These are phyloP conservation scores for Rhinatrema bivittatum DNA, from an alignment of 2,797 vertebrate genomes.

Conservation along the genomic window DNA sequence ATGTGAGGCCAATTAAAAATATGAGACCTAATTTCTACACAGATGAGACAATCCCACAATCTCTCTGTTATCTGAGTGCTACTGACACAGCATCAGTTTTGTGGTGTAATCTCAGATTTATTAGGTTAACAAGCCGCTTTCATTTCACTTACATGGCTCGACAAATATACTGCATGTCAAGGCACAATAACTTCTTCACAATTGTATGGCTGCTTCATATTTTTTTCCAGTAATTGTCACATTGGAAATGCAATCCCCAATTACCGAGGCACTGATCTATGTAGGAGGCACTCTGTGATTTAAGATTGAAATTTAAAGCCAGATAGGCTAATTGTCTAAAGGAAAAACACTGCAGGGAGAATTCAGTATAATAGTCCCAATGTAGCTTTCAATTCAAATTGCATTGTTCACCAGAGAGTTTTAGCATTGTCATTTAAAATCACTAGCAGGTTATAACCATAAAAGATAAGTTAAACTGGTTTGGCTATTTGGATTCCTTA, in stretches of 20 bases:
- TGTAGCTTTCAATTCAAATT: constrained; percentile 21
- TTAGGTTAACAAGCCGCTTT: constrained; percentile 44
- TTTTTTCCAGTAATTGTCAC: constrained; percentile 32
- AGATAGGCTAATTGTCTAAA: constrained; percentile 31
- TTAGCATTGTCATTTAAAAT: constrained; percentile 5
- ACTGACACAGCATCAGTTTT: constrained; percentile 52
- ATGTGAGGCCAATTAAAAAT: constrained; percentile 63
- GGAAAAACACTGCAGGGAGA: constrained; percentile 16
- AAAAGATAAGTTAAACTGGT: background rate
- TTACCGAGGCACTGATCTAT: constrained; percentile 22
- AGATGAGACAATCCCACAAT: constrained; percentile 53
- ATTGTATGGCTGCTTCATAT: constrained; percentile 29
- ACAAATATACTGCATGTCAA: constrained; percentile 36
- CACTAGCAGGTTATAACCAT: background rate
- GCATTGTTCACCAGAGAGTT: background rate
- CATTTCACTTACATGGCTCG: constrained; percentile 44
- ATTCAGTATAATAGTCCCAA: constrained; percentile 13
- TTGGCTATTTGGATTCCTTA: too few species aligned
- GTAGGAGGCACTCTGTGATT: constrained; percentile 40
- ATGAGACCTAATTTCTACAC: constrained; percentile 57
- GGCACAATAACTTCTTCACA: constrained; percentile 22
- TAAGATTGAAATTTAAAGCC: constrained; percentile 34
- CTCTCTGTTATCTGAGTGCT: constrained; percentile 51
- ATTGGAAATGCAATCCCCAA: constrained; percentile 14
- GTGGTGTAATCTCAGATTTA: constrained; percentile 43